Evolutionary conservation across 2,797 vertebrate genomes (phyloP), one percentile per base, ranked within the genome.

Genomic region (Myotis findleyi): DNA sequence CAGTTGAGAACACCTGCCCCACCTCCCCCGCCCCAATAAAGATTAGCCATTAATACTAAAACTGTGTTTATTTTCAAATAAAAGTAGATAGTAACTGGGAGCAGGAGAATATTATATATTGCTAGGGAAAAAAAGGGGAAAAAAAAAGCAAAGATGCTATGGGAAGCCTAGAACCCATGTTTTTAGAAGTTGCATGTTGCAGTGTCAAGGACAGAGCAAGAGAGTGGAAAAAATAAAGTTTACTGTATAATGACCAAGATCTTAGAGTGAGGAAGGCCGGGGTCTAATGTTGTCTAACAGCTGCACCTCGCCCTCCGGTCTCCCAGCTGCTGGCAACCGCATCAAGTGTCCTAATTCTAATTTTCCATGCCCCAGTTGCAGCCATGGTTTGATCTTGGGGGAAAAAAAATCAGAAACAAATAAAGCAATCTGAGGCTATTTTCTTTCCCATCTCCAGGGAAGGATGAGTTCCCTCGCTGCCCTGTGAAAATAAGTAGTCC

Each of bases 21-120:
- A n/a, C n/a, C n/a, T n/a, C 3, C 10, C 25, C 53, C 5, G 4
- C 76, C 53, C 41, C 66, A 73, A 23, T 55, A 80, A 94, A 72
- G 36, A 94, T 76, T 20, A 93, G 7, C 14, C 59, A 71, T 93
- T 77, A 77, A 87, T 85, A 89, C 3, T 72, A 92, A 91, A 91
- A 85, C 51, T 16, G 23, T 90, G 79, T 68, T 75, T 72, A 91
- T 88, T 71, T 93, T 69, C 89, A 94, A 96, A 90, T 87, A 86
- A 95, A 95, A 93, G 64, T 69, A 89, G 64, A 96, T 66, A 87
- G 64, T 71, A 83, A 81, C 11, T 21, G 36, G 59, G 57, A 81
- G 21, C 49, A 94, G 57, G 85, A 91, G 33, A 88, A 21, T 88
- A 55, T 47, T 86, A 36, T 41, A 44, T 53, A 59, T 18, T 93